These are phyloP conservation scores for Corynorhinus townsendii DNA, from an alignment of 2,113 vertebrate genomes.

Conservation along the genomic window DNA sequence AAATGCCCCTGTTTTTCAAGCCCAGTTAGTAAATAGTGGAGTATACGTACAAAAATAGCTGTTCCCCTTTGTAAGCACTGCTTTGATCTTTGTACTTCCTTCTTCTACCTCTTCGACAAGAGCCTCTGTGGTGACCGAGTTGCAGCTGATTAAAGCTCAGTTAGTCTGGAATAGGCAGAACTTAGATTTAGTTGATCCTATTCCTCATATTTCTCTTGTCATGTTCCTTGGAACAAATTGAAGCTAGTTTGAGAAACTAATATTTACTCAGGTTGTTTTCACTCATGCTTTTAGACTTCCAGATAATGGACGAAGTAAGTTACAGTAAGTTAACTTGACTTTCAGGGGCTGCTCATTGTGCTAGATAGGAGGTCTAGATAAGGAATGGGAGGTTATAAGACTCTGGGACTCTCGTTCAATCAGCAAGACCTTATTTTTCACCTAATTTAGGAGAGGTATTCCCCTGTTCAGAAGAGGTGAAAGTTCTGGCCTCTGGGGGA, in stretches of 20 bases:
- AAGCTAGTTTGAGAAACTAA: not conserved
- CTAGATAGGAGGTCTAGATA: not conserved
- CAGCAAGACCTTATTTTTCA: slow-evolving; percentile 7
- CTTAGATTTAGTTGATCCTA: not conserved
- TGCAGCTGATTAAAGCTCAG: not conserved
- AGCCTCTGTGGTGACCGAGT: not conserved
- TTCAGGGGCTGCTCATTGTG: slow-evolving; percentile 22
- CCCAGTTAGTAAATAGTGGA: slow-evolving; percentile 45
- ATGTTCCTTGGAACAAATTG: not conserved
- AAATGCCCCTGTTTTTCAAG: slow-evolving; percentile 21
- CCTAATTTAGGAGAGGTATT: slow-evolving; percentile 50
- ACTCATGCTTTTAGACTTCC: not conserved
- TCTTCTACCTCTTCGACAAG: slow-evolving; percentile 45
- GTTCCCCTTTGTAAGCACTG: slow-evolving; percentile 41
- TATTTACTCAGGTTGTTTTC: not conserved
- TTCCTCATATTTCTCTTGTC: not conserved
- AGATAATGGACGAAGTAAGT: slow-evolving; percentile 6
- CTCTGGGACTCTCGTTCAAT: not conserved
- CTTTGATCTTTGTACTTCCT: slow-evolving; percentile 70
- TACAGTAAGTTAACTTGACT: not conserved
- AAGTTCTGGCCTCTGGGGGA: slow-evolving; percentile 56
- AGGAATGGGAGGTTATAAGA: not conserved
- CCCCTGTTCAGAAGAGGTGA: slow-evolving; percentile 48
- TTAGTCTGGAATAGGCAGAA: not conserved
- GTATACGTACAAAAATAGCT: slow-evolving; percentile 41